Conservation (phyloP, 2,113 vertebrate species). For the Saimiri boliviensis region DNA sequence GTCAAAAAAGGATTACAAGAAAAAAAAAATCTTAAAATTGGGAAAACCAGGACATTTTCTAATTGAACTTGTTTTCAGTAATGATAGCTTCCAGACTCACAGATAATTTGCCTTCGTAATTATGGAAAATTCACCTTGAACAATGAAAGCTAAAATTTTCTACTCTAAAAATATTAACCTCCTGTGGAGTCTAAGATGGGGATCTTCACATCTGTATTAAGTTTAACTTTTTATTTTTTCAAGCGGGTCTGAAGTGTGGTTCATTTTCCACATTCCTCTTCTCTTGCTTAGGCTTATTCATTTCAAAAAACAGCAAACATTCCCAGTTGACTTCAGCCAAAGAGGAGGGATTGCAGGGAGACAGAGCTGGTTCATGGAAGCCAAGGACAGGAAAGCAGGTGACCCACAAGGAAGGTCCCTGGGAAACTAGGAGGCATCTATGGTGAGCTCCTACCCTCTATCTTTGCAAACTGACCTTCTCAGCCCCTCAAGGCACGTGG, state of each 20-base stretch:
- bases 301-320: not conserved
- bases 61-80: constrained; percentile 3
- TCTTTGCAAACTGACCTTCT: not conserved
- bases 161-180: not conserved
- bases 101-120: constrained; percentile 6
- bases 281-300: not conserved
- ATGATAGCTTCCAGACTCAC: not conserved
- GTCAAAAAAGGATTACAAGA: constrained; percentile 3
- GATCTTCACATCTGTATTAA: not conserved
- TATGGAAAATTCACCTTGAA: not conserved
- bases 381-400: not conserved
- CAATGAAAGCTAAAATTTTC: not conserved
- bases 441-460: no score
- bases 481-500: no score
- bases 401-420: no score
- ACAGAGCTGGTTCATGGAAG: not conserved
- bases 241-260: not conserved
- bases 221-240: not conserved
- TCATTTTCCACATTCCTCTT: fast-evolving
- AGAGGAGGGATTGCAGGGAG: not conserved
- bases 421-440: fast-evolving
- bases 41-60: not conserved
- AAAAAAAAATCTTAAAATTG: not conserved
- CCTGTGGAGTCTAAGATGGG: not conserved
- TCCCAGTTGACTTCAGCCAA: not conserved